These are phyloP conservation scores for Lanius collurio DNA, from an alignment of 2,113 vertebrate species.

Conservation along the genomic window DNA sequence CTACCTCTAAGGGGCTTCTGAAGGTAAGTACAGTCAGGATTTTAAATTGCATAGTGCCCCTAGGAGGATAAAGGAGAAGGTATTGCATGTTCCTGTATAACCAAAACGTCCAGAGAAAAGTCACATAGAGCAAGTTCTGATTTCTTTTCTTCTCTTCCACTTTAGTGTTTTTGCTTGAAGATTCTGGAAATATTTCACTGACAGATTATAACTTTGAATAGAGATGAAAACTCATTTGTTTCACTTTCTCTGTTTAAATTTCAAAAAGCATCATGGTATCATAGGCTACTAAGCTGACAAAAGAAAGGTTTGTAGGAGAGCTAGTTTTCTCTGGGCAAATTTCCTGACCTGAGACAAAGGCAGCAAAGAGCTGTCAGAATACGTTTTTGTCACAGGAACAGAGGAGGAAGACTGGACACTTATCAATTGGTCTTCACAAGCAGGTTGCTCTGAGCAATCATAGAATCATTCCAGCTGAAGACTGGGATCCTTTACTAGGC, in stretches of 20 bases:
- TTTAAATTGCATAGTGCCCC: background rate
- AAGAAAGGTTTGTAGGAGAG: background rate
- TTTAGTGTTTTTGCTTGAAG: background rate
- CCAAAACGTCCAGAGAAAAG: background rate
- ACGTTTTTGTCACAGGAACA: background rate
- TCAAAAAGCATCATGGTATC: background rate
- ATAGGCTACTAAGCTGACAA: background rate
- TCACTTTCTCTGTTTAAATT: background rate
- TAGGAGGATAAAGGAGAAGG: background rate
- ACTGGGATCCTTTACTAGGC: background rate
- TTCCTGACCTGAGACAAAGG: background rate
- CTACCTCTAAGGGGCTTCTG: background rate
- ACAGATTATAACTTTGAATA: background rate
- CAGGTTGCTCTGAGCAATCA: background rate
- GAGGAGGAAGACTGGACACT: background rate
- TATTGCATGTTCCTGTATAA: background rate
- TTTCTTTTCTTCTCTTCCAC: background rate
- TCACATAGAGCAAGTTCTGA: accelerated
- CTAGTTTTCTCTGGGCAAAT: background rate
- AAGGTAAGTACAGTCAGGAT: background rate
- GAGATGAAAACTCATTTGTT: background rate
- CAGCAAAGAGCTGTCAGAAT: background rate
- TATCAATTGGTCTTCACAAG: background rate
- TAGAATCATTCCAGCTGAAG: background rate
- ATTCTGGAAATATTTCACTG: background rate